Evolutionary conservation across 1,140 invertebrate species (phyloP), one percentile per base, ranked within the genome.

Genomic region (Papilio glaucus): DNA sequence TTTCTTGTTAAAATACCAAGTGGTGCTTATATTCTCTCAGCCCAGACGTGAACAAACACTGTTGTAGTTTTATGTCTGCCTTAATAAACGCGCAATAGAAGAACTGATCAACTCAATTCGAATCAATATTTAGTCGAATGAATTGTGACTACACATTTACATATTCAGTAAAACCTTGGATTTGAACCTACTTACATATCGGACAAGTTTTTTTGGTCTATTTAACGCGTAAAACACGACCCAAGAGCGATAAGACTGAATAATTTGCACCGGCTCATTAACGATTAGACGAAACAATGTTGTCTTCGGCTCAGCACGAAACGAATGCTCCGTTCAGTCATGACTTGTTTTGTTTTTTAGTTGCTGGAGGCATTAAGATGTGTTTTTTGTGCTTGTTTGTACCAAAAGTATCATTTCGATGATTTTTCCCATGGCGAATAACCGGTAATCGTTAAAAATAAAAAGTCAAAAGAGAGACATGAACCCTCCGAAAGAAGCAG

Each of bases 141-240:
- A 3, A 49, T 49, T 49, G 0, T 45, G 8, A 15, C 45, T 9
- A 18, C 4, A 45, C 18, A 45, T 33, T 33, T 33, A 45, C 5
- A 42, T 18, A 45, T 2, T 49, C 6, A 21, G 49, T 21, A 53
- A 15, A 62, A 63, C 61, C 61, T 38, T 38, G 37, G 29, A 33
- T 26, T 39, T 15, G n/a, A 62, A 63, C 29, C 33, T 63, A 53
- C 49, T 53, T 53, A 38, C 61, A 63, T 63, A 39, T 39, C 29
- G 61, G n/a, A 15, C 49, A 15, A 63, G 61, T 63, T 63, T 63
- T 63, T 63, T 68, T 68, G 6, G 13, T 26, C 7, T 6, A 29
- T 21, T 33, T 68, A 68, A 45, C 12, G 65, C 65, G 33, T 62
- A 38, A 49, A 45, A 29, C 41, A 68, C 65, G 65, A 68, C 42